Evolutionary conservation across 2,113 vertebrate species (phyloP).

Genomic region (Grallaria varia): DNA sequence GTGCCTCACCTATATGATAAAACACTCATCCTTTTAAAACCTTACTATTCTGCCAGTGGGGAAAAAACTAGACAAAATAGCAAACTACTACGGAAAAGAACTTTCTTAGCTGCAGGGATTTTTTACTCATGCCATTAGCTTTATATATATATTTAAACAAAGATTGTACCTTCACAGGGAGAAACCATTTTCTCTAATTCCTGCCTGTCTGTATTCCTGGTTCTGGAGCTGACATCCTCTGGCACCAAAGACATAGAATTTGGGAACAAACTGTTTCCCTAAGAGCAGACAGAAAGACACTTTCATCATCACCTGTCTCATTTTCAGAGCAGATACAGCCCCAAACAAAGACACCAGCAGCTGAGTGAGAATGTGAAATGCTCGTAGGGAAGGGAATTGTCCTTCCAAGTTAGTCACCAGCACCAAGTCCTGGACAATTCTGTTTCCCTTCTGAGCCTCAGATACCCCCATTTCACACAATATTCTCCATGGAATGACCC

Average conservation of each 20-base stretch:
- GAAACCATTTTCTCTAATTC: neutral
- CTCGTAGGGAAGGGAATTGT: neutral
- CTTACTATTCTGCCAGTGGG: neutral
- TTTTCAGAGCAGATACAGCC: neutral
- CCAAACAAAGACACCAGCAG: neutral
- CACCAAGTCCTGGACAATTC: neutral
- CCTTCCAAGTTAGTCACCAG: neutral
- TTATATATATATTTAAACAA: neutral
- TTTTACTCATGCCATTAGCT: neutral
- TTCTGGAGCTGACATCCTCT: neutral
- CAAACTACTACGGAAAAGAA: neutral
- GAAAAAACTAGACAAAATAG: neutral
- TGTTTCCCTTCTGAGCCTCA: neutral
- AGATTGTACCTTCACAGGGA: neutral
- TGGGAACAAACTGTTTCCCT: neutral
- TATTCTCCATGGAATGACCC: neutral
- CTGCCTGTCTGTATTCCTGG: neutral
- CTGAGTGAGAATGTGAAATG: neutral
- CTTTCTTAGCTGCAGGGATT: neutral
- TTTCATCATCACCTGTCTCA: neutral
- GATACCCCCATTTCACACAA: neutral
- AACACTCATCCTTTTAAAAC: neutral
- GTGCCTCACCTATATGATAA: neutral
- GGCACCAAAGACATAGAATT: neutral
- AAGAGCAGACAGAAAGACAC: neutral